Evolutionary conservation across 2,888 invertebrate species (phyloP).

Genomic region (Plebejus argus): DNA sequence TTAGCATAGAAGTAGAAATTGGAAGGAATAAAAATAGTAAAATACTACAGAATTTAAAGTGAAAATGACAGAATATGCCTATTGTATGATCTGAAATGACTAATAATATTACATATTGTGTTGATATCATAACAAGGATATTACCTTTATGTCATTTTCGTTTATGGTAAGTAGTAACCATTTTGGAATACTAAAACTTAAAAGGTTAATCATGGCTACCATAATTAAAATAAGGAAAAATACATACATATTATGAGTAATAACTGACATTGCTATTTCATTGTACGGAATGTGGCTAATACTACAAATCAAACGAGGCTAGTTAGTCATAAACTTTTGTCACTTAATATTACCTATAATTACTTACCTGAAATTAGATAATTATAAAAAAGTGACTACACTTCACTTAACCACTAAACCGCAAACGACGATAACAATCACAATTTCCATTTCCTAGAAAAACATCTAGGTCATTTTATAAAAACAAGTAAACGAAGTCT

Average conservation of each 20-base stretch:
- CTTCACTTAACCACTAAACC: neutral
- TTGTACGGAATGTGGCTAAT: neutral
- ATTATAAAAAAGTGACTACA: neutral
- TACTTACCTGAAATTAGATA: neutral
- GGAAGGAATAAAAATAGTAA: neutral
- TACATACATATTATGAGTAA: neutral
- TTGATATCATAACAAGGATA: neutral
- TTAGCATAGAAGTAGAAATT: neutral
- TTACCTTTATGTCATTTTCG: neutral
- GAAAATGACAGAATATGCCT: neutral
- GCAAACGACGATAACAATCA: neutral
- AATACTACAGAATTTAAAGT: neutral
- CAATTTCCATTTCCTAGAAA: neutral
- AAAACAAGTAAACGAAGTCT: neutral
- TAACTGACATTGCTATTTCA: neutral
- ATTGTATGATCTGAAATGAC: neutral
- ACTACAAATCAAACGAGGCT: no score
- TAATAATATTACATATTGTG: neutral
- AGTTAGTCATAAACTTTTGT: no score
- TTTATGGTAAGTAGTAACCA: neutral
- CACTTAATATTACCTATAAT: no score
- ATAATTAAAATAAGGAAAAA: neutral
- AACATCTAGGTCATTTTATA: neutral
- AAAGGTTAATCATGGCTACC: neutral
- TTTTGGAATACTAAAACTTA: constrained; percentile 3